These are phyloP conservation scores for Orbicella faveolata DNA, from an alignment of 64 coral and sea anemone genomes.

Conservation along the genomic window DNA sequence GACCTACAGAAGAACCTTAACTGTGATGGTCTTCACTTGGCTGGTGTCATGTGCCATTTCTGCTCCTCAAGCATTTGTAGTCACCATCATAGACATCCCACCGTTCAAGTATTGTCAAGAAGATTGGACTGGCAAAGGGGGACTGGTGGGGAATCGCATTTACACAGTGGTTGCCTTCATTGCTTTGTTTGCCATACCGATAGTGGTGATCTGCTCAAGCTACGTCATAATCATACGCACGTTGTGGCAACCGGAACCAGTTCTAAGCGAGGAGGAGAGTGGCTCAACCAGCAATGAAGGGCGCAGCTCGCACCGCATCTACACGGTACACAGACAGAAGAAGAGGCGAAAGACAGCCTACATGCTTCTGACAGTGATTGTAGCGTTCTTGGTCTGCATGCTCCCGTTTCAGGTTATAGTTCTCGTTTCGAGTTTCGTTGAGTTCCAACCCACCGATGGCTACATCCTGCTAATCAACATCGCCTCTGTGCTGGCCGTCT, in stretches of 20 bases:
- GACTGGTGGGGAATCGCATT: conserved; percentile 25
- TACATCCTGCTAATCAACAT: neutral
- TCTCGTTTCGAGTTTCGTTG: conserved; percentile 31
- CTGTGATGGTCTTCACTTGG: conserved; percentile 65
- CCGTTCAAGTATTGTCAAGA: conserved; percentile 30
- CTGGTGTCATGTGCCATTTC: conserved; percentile 51
- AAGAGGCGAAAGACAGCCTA: conserved; percentile 83
- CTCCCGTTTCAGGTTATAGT: conserved; percentile 58
- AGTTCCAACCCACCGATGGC: neutral
- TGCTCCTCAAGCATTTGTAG: conserved; percentile 36
- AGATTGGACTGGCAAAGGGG: conserved; percentile 63
- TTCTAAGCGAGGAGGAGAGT: neutral
- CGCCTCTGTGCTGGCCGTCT: conserved; percentile 30
- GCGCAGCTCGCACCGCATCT: neutral
- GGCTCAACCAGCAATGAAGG: neutral
- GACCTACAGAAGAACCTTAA: conserved; percentile 39
- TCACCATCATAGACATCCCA: neutral
- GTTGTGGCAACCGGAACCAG: conserved; percentile 42
- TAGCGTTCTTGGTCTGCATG: conserved; percentile 79
- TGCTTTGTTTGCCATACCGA: conserved; percentile 70
- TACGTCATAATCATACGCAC: conserved; percentile 61
- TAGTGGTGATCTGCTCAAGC: conserved; percentile 43
- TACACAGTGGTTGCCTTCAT: conserved; percentile 65
- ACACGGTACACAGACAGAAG: conserved; percentile 3
- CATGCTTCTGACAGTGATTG: conserved; percentile 81